Conservation (phyloP, 2,888 invertebrate species). For the Philereme vetulata region DNA sequence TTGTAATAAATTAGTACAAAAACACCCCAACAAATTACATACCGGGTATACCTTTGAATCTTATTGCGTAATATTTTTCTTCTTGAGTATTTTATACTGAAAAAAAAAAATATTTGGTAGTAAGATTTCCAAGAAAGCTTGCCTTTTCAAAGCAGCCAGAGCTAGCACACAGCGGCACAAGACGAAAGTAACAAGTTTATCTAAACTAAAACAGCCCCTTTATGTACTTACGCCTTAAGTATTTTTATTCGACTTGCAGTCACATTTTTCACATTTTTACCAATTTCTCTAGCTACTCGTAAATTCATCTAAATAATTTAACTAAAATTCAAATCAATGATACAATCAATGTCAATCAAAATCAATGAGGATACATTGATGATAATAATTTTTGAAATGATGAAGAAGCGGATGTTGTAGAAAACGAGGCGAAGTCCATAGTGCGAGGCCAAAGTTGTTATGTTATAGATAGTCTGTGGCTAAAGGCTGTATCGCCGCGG, state of each 20-base stretch:
- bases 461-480: slow-evolving; percentile 37
- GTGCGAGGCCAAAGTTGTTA: slow-evolving; percentile 22
- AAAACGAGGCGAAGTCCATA: slow-evolving; percentile 15
- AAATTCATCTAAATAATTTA: slow-evolving; percentile 23
- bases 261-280: slow-evolving; percentile 9
- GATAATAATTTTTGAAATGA: slow-evolving; percentile 1
- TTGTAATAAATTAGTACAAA: slow-evolving; percentile 59
- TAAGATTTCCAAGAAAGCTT: slow-evolving; percentile 43
- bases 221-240: slow-evolving; percentile 33
- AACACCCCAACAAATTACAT: slow-evolving; percentile 38
- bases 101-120: slow-evolving; percentile 12
- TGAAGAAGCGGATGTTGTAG: slow-evolving; percentile 26
- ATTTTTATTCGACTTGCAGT: slow-evolving; percentile 32
- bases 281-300: slow-evolving; percentile 18
- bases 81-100: not conserved
- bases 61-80: slow-evolving; percentile 49
- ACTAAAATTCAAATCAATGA: slow-evolving; percentile 13
- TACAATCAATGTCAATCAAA: too few relatives aligned
- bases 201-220: slow-evolving; percentile 41
- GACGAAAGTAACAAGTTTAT: slow-evolving; percentile 39
- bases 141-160: slow-evolving; percentile 41
- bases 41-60: slow-evolving; percentile 42
- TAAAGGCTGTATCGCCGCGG: slow-evolving; percentile 36
- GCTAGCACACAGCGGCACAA: slow-evolving; percentile 50
- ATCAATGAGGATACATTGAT: slow-evolving; percentile 1